Percentiles rank a stretch among this genome's conserved stretches.
These are phyloP conservation scores for Phyllostomus hastatus DNA, from an alignment of 2,113 vertebrate species.

Conservation along the genomic window DNA sequence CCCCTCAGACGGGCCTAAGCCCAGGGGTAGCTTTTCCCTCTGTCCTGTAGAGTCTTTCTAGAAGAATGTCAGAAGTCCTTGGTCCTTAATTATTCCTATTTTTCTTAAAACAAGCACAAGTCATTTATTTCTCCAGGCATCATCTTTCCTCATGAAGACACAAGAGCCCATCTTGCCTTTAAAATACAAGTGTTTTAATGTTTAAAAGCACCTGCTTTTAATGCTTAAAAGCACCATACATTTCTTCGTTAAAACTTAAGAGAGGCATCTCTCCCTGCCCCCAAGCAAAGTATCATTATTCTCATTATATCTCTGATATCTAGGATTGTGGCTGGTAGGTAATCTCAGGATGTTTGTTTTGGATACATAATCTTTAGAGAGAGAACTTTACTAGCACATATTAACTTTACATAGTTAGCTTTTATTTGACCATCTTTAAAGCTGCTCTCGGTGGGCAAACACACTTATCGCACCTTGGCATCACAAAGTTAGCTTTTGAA, in stretches of 20 bases:
- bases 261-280: not conserved
- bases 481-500: constrained; percentile 35
- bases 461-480: not conserved
- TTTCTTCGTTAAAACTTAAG: not conserved
- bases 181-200: not conserved
- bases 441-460: constrained; percentile 31
- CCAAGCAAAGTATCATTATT: not conserved
- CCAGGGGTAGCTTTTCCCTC: not conserved
- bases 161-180: not conserved
- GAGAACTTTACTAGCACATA: not conserved
- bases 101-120: not conserved
- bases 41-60: not conserved
- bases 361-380: not conserved
- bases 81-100: not conserved
- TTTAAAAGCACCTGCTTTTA: not conserved
- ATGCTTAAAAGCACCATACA: not conserved
- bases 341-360: not conserved
- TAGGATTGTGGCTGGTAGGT: not conserved
- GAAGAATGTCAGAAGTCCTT: not conserved
- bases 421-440: constrained; percentile 45
- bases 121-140: not conserved
- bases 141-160: not conserved
- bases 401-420: constrained; percentile 13
- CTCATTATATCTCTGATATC: not conserved
- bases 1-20: not conserved